Percentiles rank a stretch among this genome's conserved stretches.
phyloP scores from a whole-genome alignment of 2,113 vertebrate species.

The Leptodactylus fuscus region DNA sequence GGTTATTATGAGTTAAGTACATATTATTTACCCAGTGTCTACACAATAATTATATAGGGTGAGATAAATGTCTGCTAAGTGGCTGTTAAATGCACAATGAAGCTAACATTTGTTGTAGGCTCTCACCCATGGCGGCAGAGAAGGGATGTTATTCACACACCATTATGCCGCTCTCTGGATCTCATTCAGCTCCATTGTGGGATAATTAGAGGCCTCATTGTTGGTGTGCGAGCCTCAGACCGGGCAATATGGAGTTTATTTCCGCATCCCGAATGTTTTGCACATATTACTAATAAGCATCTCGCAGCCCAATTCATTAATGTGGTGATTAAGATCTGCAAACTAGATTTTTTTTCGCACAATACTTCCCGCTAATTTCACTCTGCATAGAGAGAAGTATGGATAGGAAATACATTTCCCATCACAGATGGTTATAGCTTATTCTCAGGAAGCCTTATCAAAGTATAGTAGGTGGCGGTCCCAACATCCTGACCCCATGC shows the following conservation, averaged over 20 bases:
- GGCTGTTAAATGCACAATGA: constrained; percentile 20
- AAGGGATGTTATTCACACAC: constrained; percentile 21
- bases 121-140: constrained; percentile 2
- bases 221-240: neutral
- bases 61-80: constrained; percentile 20
- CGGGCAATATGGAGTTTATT: neutral
- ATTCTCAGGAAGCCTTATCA: no score
- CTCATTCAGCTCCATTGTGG: neutral
- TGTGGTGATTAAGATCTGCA: neutral
- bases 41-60: constrained; percentile 16
- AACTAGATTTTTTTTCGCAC: neutral
- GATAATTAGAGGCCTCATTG: constrained; percentile 11
- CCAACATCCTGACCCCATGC: no score
- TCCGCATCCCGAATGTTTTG: neutral
- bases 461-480: no score
- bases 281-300: no score
- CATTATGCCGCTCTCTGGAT: constrained; percentile 12
- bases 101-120: constrained; percentile 7
- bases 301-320: neutral
- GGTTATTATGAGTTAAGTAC: neutral
- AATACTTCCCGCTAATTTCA: neutral
- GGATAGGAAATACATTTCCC: no score
- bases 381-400: neutral
- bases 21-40: neutral
- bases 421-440: no score